phyloP scores from a whole-genome alignment of 64 coral and sea anemone genomes.

The Pocillopora verrucosa region DNA sequence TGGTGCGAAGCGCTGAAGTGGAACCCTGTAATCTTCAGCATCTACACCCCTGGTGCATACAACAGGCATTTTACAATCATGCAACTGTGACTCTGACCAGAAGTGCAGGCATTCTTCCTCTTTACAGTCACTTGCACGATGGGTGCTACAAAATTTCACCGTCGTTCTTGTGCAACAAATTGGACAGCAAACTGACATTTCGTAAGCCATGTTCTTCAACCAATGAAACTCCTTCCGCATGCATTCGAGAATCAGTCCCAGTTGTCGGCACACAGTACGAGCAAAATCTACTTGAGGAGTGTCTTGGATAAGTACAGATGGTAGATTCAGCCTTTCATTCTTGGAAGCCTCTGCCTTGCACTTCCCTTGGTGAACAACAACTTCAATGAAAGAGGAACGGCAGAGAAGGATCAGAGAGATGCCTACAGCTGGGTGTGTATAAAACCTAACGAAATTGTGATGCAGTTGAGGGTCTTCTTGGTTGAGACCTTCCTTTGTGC shows the following conservation, averaged over 20 bases:
- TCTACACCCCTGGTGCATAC: neutral
- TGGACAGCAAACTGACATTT: slow-evolving; percentile 11
- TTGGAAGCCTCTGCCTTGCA: neutral
- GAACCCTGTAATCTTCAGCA: neutral
- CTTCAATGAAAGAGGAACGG: neutral
- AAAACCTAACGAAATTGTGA: neutral
- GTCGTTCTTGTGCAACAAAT: neutral
- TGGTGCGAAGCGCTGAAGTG: neutral
- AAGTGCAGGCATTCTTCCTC: neutral
- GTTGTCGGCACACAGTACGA: neutral
- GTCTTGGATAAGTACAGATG: neutral
- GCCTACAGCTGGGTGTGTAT: neutral
- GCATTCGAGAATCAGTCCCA: neutral
- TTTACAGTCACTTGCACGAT: neutral
- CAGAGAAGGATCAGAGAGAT: neutral
- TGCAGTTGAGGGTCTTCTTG: neutral
- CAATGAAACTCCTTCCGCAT: neutral
- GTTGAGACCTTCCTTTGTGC: neutral
- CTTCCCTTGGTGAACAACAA: neutral
- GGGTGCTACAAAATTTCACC: neutral
- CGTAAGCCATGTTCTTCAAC: slow-evolving; percentile 7
- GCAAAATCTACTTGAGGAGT: neutral
- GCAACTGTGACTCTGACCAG: neutral
- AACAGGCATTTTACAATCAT: neutral
- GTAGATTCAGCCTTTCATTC: neutral